These are phyloP conservation scores for Drosophila ambigua DNA, from an alignment of 1,140 invertebrate species.

Conservation along the genomic window DNA sequence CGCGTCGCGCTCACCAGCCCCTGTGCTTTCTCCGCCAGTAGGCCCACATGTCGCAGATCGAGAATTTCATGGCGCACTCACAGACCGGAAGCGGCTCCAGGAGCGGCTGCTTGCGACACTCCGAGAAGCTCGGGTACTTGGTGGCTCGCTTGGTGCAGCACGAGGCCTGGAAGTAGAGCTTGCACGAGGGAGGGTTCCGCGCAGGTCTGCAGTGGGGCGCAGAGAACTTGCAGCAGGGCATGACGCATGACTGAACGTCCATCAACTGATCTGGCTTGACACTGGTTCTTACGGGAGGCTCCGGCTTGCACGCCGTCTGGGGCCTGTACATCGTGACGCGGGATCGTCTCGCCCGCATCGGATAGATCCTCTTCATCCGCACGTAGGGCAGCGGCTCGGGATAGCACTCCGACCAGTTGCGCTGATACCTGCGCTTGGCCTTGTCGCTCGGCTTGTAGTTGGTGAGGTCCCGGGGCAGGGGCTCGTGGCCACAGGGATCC, in stretches of 20 bases:
- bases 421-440: slow-evolving; percentile 21
- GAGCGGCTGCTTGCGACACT: slow-evolving; percentile 28
- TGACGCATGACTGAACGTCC: background rate
- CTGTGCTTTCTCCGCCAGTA: slow-evolving; percentile 4
- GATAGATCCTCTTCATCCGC: slow-evolving; percentile 3
- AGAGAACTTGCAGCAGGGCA: slow-evolving; percentile 38
- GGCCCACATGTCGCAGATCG: slow-evolving; percentile 36
- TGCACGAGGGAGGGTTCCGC: slow-evolving; percentile 1
- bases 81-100: slow-evolving; percentile 11
- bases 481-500: slow-evolving; percentile 10
- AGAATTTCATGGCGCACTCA: slow-evolving; percentile 30
- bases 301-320: background rate
- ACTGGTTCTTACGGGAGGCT: background rate
- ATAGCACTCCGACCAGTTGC: slow-evolving; percentile 36
- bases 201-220: background rate
- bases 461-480: slow-evolving; percentile 17
- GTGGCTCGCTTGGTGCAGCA: slow-evolving; percentile 44
- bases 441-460: slow-evolving; percentile 41
- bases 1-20: too few species aligned
- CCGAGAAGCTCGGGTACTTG: slow-evolving; percentile 48
- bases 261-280: slow-evolving; percentile 7
- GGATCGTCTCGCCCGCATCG: background rate
- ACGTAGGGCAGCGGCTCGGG: background rate
- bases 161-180: background rate
- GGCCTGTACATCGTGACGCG: background rate